Base-by-base conservation (phyloP, 2,113 vertebrate species). In the Machaerirhynchus nigripectus region DNA sequence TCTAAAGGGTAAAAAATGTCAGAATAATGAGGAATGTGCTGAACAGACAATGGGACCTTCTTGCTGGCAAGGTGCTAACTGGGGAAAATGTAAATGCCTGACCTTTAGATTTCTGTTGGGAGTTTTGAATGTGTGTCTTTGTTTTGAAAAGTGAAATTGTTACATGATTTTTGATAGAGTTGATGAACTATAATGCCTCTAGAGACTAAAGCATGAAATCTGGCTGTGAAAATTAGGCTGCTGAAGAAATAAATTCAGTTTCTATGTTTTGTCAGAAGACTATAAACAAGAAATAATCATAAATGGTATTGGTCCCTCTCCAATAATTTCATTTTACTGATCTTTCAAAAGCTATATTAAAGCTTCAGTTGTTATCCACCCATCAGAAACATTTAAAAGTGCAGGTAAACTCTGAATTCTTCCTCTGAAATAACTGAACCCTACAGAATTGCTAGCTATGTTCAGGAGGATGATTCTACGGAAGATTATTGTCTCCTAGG, bases 61-160 rank as follows among this genome's bases (percentile, higher is more conserved):
- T 77, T 84, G 19, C 55, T 84, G 40, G 59, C 81, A 69, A 81
- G 64, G 44, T 86, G 37, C 39, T 70, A 65, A 80, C 21, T 39
- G 15, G 31, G 77, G 65, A 53, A 93, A 82, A 93, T 80, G 37
- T 61, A 87, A 95, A 90, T 76, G 49, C 13, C 17, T 92, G 94
- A 91, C 89, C 84, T 95, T 95, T 89, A 89, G 67, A 40, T 91
- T 82, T 84, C 76, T 70, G 18, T 30, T 71, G 68, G 57, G 84
- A 95, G 52, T 63, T 92, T 21, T 91, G 35, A 84, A 76, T 47
- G 46, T 23, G 23, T 44, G 70, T 21, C 50, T 79, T 83, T 87
- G 70, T 68, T 84, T 84, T 77, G 55, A 89, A 75, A 79, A 74
- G 33, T 28, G 10, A 84, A 88, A 53, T 63, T 63, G 40, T 65